phyloP scores from a whole-genome alignment of 1,140 invertebrate species.

The Lepidostoma basale region DNA sequence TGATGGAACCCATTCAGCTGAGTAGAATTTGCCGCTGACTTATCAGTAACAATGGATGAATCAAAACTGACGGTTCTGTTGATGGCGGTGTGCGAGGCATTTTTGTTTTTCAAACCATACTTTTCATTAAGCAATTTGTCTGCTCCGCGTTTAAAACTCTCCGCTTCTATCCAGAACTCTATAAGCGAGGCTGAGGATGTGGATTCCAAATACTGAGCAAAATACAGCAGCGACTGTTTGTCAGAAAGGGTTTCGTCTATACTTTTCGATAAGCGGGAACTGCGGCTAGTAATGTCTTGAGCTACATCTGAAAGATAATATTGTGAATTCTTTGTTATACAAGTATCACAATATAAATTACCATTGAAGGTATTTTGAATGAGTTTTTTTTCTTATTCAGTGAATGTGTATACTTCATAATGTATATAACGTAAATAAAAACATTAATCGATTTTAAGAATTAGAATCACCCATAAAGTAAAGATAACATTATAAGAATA shows the following conservation, averaged over 20 bases:
- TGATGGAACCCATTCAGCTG: slow-evolving; percentile 30
- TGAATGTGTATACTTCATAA: too few species aligned
- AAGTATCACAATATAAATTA: background rate
- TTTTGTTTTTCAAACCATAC: background rate
- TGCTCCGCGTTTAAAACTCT: slow-evolving; percentile 52
- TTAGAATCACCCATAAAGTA: too few species aligned
- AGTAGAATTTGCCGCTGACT: background rate
- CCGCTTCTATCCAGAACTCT: slow-evolving; percentile 58
- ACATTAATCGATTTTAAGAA: too few species aligned
- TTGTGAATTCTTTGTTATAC: too few species aligned
- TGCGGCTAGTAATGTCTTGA: slow-evolving; percentile 52
- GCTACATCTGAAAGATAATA: slow-evolving; percentile 47
- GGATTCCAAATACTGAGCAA: slow-evolving; percentile 57
- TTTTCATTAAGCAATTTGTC: slow-evolving; percentile 23
- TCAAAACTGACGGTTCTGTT: slow-evolving; percentile 39
- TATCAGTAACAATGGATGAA: slow-evolving; percentile 22
- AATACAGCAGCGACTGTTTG: slow-evolving; percentile 55
- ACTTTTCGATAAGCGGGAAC: slow-evolving; percentile 54
- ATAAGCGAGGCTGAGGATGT: slow-evolving; percentile 52
- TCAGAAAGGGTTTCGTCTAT: slow-evolving; percentile 54
- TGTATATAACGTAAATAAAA: too few species aligned
- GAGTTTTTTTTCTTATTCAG: too few species aligned
- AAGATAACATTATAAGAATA: too few species aligned
- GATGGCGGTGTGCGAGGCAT: slow-evolving; percentile 7
- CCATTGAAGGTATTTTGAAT: background rate